These are phyloP conservation scores for Dynastes tityus DNA, from an alignment of 2,888 invertebrate species.

Conservation along the genomic window DNA sequence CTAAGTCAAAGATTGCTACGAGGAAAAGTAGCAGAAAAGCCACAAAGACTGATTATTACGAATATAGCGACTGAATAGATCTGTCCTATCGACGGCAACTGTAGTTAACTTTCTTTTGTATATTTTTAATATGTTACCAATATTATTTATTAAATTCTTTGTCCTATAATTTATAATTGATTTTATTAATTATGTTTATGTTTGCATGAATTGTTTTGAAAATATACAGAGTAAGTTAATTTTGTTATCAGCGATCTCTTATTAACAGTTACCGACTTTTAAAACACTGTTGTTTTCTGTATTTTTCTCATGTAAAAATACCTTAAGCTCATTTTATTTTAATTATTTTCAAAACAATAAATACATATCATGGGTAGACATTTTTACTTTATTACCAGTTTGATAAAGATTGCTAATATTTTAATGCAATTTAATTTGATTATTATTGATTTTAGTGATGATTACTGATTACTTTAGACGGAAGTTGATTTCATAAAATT, in stretches of 20 bases:
- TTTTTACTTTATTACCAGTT: no score
- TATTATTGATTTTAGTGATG: slow-evolving; percentile 1
- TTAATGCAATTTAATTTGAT: background rate
- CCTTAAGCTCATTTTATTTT: slow-evolving; percentile 2
- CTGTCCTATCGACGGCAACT: slow-evolving; percentile 16
- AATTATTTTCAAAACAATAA: slow-evolving; percentile 20
- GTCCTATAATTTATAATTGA: slow-evolving; percentile 32
- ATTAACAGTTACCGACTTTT: no score
- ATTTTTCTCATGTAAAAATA: slow-evolving; percentile 22
- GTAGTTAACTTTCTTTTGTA: slow-evolving; percentile 42
- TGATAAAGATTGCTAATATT: background rate
- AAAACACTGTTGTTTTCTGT: background rate
- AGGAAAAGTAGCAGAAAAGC: slow-evolving; percentile 63
- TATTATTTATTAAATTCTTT: slow-evolving; percentile 48
- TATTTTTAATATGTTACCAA: slow-evolving; percentile 47
- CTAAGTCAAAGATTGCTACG: slow-evolving; percentile 57
- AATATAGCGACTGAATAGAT: slow-evolving; percentile 60
- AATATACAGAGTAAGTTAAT: slow-evolving; percentile 1
- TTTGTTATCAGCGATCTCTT: no score
- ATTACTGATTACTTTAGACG: background rate
- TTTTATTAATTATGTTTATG: slow-evolving; percentile 35
- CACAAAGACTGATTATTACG: slow-evolving; percentile 60
- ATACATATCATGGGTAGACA: background rate
- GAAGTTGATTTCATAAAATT: no score
- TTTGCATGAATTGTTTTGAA: slow-evolving; percentile 41